Evolutionary conservation across 23 tunicate genomes (phyloP).

Genomic region (Botrylloides violaceus): DNA sequence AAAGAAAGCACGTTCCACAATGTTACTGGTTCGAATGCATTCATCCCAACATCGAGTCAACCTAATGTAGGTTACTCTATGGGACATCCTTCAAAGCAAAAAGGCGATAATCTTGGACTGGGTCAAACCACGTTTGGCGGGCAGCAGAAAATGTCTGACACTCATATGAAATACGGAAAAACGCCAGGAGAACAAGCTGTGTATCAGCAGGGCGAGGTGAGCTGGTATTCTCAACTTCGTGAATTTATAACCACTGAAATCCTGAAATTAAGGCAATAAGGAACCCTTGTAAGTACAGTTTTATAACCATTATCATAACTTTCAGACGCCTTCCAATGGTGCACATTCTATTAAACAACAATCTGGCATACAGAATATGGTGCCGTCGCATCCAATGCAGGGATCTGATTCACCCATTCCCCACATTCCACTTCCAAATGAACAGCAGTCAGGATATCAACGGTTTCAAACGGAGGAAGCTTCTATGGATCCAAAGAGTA

Average conservation of each 20-base stretch:
- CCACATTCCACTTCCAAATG: slow-evolving; percentile 77
- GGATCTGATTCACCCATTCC: slow-evolving; percentile 43
- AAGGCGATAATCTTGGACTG: slow-evolving; percentile 36
- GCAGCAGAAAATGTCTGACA: slow-evolving; percentile 9
- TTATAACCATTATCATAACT: too few species aligned
- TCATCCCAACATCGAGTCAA: background rate
- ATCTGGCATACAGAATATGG: slow-evolving; percentile 16
- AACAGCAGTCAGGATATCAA: slow-evolving; percentile 55
- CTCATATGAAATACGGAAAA: background rate
- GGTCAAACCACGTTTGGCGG: slow-evolving; percentile 65
- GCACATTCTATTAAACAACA: background rate
- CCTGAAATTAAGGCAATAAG: too few species aligned
- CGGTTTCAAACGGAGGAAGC: slow-evolving; percentile 17
- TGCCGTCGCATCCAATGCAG: slow-evolving; percentile 24
- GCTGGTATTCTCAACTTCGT: too few species aligned
- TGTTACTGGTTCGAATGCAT: background rate
- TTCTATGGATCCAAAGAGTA: background rate
- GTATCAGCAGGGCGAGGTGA: slow-evolving; percentile 6
- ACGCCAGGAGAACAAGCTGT: background rate
- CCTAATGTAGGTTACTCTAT: slow-evolving; percentile 12
- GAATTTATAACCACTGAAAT: too few species aligned
- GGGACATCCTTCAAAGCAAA: background rate
- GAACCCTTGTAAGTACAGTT: too few species aligned
- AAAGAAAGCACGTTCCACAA: background rate
- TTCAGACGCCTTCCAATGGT: too few species aligned